Percentiles rank a stretch among this genome's conserved stretches.
These are phyloP conservation scores for Ctenopoma multispine DNA, from an alignment of 2,797 vertebrate genomes.

Conservation along the genomic window DNA sequence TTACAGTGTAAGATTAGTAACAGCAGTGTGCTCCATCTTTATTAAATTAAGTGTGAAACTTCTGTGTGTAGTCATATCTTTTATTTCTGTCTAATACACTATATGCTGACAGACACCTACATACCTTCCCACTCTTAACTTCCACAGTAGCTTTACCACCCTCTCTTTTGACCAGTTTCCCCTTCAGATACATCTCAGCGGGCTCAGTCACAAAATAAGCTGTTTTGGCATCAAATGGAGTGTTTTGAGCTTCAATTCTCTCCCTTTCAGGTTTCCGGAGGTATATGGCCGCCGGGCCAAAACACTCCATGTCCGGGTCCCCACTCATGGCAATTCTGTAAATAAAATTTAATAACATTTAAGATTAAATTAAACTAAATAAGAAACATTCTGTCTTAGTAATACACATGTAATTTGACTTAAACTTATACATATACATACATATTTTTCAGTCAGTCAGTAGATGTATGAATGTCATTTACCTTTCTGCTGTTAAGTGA, in stretches of 20 bases:
- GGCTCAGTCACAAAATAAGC: slow-evolving; percentile 87
- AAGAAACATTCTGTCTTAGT: background rate
- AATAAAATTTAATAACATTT: background rate
- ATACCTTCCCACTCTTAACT: slow-evolving; percentile 84
- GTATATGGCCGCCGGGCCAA: slow-evolving; percentile 87
- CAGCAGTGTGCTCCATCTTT: background rate
- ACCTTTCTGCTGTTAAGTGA: slow-evolving; percentile 53
- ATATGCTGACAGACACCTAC: slow-evolving; percentile 28
- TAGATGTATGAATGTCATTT: slow-evolving; percentile 8
- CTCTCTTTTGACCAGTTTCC: slow-evolving; percentile 85
- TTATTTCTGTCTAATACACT: background rate
- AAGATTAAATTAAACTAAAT: background rate
- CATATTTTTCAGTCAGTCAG: too few relatives aligned
- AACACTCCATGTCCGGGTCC: slow-evolving; percentile 88
- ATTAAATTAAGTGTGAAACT: background rate
- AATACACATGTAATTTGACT: background rate
- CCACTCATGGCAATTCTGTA: slow-evolving; percentile 79
- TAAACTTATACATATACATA: too few relatives aligned
- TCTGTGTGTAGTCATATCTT: too few relatives aligned
- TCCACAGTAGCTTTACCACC: slow-evolving; percentile 90
- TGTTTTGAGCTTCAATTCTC: slow-evolving; percentile 89
- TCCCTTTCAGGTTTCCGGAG: slow-evolving; percentile 93
- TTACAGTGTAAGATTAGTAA: background rate
- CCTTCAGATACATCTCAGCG: slow-evolving; percentile 90
- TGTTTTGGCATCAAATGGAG: slow-evolving; percentile 91